Conservation (phyloP, 2,113 vertebrate genomes). For the Rhinopomastus cyanomelas region DNA sequence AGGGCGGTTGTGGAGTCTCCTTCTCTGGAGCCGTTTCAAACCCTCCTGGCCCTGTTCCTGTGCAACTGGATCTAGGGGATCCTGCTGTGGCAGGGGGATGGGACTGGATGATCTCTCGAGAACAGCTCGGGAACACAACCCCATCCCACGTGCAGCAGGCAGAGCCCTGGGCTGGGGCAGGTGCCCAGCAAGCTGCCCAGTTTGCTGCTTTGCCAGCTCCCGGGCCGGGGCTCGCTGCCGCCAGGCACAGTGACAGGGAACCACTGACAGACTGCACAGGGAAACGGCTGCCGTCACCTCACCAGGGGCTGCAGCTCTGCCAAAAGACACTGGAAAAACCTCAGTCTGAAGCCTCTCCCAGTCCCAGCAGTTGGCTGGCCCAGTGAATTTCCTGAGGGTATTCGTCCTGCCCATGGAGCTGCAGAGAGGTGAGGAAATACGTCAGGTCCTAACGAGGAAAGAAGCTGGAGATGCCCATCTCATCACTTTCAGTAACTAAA, state of each 20-base stretch:
- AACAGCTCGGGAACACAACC: background rate
- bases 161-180: background rate
- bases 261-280: background rate
- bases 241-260: background rate
- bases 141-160: background rate
- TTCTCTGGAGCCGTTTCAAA: too few relatives aligned
- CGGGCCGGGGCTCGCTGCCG: too few relatives aligned
- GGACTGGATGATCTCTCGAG: too few relatives aligned
- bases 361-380: background rate
- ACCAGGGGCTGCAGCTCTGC: background rate
- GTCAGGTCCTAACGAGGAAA: background rate
- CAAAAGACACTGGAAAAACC: background rate
- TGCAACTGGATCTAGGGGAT: too few relatives aligned
- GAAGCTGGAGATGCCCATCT: background rate
- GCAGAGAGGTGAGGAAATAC: background rate
- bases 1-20: too few relatives aligned
- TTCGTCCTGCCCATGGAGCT: background rate
- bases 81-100: too few relatives aligned
- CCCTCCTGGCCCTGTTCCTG: too few relatives aligned
- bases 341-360: background rate
- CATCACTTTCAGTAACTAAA: too few relatives aligned
- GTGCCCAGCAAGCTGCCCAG: rapidly evolving
- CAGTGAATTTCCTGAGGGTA: background rate
- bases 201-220: background rate
- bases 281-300: background rate